A percentile compares a stretch with the other conserved stretches of the same genome.
phyloP scores from a whole-genome alignment of 2,797 vertebrate species.

The Eulemur albifrons region DNA sequence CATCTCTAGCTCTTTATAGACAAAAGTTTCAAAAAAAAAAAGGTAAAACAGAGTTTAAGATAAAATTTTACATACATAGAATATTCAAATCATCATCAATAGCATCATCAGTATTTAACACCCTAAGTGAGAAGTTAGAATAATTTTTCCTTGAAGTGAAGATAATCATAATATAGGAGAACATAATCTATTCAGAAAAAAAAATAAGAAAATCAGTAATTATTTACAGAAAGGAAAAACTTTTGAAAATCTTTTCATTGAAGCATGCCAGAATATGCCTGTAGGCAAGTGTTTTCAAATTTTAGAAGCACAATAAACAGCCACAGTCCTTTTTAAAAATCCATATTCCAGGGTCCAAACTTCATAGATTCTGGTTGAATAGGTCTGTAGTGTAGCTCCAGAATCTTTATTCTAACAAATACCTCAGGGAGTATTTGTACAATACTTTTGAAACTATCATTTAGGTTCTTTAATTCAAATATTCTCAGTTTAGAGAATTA shows the following conservation, averaged over 20 bases:
- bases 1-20: not conserved
- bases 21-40: not conserved
- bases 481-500: not conserved
- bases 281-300: not conserved
- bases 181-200: not conserved
- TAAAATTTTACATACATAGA: not conserved
- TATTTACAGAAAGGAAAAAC: not conserved
- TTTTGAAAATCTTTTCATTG: not conserved
- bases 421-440: not conserved
- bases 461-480: not conserved
- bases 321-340: not conserved
- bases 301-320: not conserved
- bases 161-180: not conserved
- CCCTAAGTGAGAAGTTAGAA: not conserved
- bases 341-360: not conserved
- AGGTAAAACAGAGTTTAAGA: not conserved
- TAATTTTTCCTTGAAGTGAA: not conserved
- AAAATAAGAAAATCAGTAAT: not conserved
- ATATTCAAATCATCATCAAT: not conserved
- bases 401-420: not conserved
- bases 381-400: not conserved
- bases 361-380: not conserved
- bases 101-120: not conserved
- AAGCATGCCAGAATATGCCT: not conserved
- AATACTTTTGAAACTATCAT: not conserved